Base-by-base conservation (phyloP, 2,888 invertebrate species). In the Exocentrus adspersus region DNA sequence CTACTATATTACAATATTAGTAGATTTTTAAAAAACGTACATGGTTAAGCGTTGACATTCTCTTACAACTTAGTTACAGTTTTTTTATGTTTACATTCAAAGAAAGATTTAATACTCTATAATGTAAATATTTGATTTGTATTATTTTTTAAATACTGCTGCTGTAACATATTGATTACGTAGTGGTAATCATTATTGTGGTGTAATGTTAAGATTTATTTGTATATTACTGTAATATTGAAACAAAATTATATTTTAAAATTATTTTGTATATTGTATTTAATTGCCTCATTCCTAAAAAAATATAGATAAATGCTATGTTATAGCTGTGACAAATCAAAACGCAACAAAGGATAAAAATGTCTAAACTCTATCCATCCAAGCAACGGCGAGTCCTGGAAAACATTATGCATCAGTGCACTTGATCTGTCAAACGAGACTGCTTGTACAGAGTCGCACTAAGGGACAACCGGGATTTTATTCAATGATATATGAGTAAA, bases 241-340 rank as follows among this genome's bases (percentile, higher is more conserved):
- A 70, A 63, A 71, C 62, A 62, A 72, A 71, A 67, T 72, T 57
- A 72, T 72, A 72, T 72, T 72, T 72, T 68, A 68, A 72, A 72
- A 58, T 37, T 70, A 70, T 70, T 71, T 69, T 69, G 62, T 70
- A 70, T n/a, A 12, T 17, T 1, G n/a, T 14, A 14, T 28, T 24
- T 45, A 7, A 12, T 45, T 53, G 32, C 12, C 19, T 20, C 20
- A 14, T 21, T n/a, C 17, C 24, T 24, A 5, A 24, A 24, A n/a
- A n/a, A n/a, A n/a, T n/a, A n/a, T n/a, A n/a, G n/a, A n/a, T n/a
- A n/a, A n/a, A n/a, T n/a, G n/a, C n/a, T n/a, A n/a, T n/a, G n/a
- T n/a, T n/a, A n/a, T n/a, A n/a, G n/a, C n/a, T n/a, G n/a, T n/a
- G n/a, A n/a, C n/a, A n/a, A n/a, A n/a, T n/a, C n/a, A n/a, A n/a